Evolutionary conservation across 1,140 invertebrate genomes (phyloP).

Genomic region (Octopus bimaculoides): DNA sequence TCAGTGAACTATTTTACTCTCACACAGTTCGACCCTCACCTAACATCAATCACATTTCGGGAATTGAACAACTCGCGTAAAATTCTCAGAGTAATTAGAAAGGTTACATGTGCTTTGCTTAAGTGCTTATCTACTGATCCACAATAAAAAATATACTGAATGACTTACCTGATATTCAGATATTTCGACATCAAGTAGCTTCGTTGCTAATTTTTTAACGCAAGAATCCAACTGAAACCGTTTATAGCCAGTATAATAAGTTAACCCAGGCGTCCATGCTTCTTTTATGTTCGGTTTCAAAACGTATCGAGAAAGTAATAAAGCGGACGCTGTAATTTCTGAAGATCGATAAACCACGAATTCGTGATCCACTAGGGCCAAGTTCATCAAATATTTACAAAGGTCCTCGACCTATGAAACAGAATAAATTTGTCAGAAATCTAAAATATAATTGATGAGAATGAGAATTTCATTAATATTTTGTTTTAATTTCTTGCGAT

Average conservation of each 20-base stretch:
- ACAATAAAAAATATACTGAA: no score
- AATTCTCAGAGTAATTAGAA: no score
- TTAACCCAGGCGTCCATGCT: background rate
- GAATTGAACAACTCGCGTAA: no score
- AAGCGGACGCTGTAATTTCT: background rate
- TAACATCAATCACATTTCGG: no score
- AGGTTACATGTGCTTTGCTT: no score
- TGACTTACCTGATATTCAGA: background rate
- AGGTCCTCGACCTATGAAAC: background rate
- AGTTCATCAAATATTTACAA: background rate
- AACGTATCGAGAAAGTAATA: background rate
- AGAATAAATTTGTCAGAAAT: background rate
- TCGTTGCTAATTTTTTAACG: background rate
- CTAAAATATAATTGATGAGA: no score
- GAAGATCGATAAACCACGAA: constrained; percentile 4
- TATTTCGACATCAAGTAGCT: background rate
- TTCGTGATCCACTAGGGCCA: background rate
- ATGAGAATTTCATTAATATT: no score
- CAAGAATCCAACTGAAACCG: background rate
- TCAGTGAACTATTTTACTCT: no score
- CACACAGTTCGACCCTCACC: no score
- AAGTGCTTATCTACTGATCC: no score
- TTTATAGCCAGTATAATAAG: constrained; percentile 3
- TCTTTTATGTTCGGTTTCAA: background rate
- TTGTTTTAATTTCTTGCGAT: no score